phyloP scores from a whole-genome alignment of 2,888 invertebrate species.

The Tetrapedia diversipes region DNA sequence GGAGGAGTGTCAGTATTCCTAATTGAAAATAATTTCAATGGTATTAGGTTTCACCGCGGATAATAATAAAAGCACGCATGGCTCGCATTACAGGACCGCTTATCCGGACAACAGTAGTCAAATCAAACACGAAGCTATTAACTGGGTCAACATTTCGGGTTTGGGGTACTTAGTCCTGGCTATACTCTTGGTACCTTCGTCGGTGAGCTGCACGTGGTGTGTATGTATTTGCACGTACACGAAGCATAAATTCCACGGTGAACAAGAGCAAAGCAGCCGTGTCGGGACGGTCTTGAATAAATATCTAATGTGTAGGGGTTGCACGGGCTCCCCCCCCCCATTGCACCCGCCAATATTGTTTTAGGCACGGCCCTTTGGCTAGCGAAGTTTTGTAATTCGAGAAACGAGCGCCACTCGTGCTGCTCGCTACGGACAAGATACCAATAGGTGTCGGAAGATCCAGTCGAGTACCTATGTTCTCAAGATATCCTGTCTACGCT shows the following conservation, averaged over 20 bases:
- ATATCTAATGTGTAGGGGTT: constrained; percentile 72
- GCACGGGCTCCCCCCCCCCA: constrained; percentile 57
- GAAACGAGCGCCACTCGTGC: constrained; percentile 67
- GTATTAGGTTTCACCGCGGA: constrained; percentile 41
- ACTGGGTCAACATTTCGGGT: constrained; percentile 80
- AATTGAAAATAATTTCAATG: constrained; percentile 54
- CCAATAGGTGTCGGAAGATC: constrained; percentile 60
- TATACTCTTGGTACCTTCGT: constrained; percentile 62
- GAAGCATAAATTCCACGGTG: constrained; percentile 50
- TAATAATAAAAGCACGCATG: constrained; percentile 50
- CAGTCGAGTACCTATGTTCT: constrained; percentile 44
- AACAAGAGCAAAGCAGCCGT: constrained; percentile 69
- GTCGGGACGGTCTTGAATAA: constrained; percentile 76
- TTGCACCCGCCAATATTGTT: constrained; percentile 75
- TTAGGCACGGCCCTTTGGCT: constrained; percentile 70
- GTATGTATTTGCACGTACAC: constrained; percentile 31
- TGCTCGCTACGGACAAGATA: constrained; percentile 46
- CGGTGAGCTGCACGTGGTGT: constrained; percentile 38
- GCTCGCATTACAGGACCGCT: constrained; percentile 70
- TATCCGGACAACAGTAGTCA: constrained; percentile 79
- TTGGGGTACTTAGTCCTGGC: constrained; percentile 72
- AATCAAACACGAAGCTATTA: constrained; percentile 82
- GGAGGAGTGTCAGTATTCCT: constrained; percentile 43
- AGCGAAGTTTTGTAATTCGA: constrained; percentile 68
- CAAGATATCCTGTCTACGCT: constrained; percentile 45